Percentiles rank a stretch among this genome's conserved stretches.
phyloP scores from a whole-genome alignment of 1,140 invertebrate species.

The Akabosia matsudoensis region DNA sequence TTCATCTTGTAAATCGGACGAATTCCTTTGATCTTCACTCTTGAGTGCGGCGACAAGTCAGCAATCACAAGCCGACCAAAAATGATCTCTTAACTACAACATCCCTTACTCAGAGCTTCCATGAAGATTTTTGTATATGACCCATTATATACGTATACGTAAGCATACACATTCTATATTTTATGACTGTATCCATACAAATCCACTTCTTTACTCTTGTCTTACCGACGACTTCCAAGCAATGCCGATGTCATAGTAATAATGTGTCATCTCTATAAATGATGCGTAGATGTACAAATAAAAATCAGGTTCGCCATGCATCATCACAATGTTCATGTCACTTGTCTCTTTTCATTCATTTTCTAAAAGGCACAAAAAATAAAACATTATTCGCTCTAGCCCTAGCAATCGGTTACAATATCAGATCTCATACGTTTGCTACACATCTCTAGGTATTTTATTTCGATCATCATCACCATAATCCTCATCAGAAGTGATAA shows the following conservation, averaged over 20 bases:
- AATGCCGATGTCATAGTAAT: neutral
- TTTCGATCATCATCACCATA: too few species aligned
- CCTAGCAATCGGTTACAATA: too few species aligned
- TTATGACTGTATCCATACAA: neutral
- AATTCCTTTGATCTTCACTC: constrained; percentile 45
- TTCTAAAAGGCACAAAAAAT: neutral
- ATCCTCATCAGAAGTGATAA: too few species aligned
- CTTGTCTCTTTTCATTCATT: neutral
- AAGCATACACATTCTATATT: too few species aligned
- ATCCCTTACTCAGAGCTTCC: too few species aligned
- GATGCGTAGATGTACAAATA: neutral
- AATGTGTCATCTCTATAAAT: constrained; percentile 15
- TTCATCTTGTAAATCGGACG: constrained; percentile 43
- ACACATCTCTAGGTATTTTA: too few species aligned
- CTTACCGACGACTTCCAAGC: neutral
- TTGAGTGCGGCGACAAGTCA: constrained; percentile 44
- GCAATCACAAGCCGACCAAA: constrained; percentile 42
- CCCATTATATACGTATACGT: too few species aligned
- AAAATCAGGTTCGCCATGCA: neutral
- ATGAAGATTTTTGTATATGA: too few species aligned
- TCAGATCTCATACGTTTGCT: too few species aligned
- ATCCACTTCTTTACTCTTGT: neutral
- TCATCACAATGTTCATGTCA: neutral
- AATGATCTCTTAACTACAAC: constrained; percentile 38
- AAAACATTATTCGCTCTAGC: neutral